Percentiles rank a stretch among this genome's conserved stretches.
Evolutionary conservation across 1,140 invertebrate species (phyloP).

Genomic region (Contarinia nasturtii): DNA sequence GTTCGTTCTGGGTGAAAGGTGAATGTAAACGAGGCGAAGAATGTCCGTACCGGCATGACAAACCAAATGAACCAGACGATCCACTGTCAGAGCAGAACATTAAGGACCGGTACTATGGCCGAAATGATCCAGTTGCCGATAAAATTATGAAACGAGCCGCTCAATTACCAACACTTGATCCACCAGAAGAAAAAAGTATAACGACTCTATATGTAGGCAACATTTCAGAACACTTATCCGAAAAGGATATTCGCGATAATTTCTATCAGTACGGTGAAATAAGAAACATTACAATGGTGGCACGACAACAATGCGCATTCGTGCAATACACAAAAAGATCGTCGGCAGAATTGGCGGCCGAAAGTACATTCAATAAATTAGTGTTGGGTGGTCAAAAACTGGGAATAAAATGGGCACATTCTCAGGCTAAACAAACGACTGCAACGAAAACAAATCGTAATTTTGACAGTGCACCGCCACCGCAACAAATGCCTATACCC

Average conservation of each 20-base stretch:
- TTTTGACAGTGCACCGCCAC: constrained; percentile 64
- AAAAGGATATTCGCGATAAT: constrained; percentile 55
- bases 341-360: constrained; percentile 83
- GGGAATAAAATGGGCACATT: constrained; percentile 93
- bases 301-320: constrained; percentile 92
- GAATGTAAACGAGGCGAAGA: constrained; percentile 98
- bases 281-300: constrained; percentile 75
- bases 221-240: constrained; percentile 69
- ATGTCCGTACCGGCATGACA: constrained; percentile 98
- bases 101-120: constrained; percentile 94
- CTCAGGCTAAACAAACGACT: constrained; percentile 45
- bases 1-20: constrained; percentile 99
- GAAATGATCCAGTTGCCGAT: constrained; percentile 97
- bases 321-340: constrained; percentile 83
- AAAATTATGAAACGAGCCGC: constrained; percentile 87
- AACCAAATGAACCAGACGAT: constrained; percentile 98
- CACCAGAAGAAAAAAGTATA: constrained; percentile 90
- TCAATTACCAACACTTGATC: constrained; percentile 83
- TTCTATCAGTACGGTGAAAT: constrained; percentile 99
- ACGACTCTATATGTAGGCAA: constrained; percentile 95
- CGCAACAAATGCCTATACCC: constrained; percentile 57
- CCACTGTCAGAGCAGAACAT: constrained; percentile 98
- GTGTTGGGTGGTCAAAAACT: constrained; percentile 70
- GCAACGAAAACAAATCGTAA: constrained; percentile 25
- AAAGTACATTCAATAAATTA: constrained; percentile 91